A percentile compares a stretch with the other conserved stretches of the same genome.
Conservation (phyloP, 2,113 vertebrate species). For the Ariopsis seemanni region DNA sequence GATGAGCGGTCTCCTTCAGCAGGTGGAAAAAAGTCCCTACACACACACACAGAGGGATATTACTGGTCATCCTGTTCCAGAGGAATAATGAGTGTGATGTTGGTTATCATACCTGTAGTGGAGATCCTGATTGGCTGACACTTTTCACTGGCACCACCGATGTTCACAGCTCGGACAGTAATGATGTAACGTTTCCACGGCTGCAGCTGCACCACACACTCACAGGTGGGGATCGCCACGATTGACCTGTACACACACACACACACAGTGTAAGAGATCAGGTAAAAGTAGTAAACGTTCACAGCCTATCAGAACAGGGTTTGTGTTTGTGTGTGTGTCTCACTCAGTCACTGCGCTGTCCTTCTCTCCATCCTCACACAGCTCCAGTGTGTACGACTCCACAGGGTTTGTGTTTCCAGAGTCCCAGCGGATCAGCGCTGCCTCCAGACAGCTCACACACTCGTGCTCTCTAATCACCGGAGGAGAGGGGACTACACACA, state of each 20-base stretch:
- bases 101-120: conserved; percentile 78
- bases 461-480: conserved; percentile 71
- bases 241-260: conserved; percentile 75
- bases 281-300: background rate
- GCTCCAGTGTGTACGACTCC: conserved; percentile 89
- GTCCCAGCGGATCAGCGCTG: conserved; percentile 88
- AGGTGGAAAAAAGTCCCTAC: conserved; percentile 87
- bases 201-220: conserved; percentile 87
- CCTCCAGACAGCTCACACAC: conserved; percentile 81
- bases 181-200: conserved; percentile 75
- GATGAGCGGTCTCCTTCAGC: conserved; percentile 85
- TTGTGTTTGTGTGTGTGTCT: background rate
- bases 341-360: conserved; percentile 62
- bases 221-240: conserved; percentile 88
- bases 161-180: conserved; percentile 83
- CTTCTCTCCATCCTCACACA: conserved; percentile 67
- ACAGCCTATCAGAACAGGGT: background rate
- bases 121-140: conserved; percentile 75
- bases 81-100: background rate
- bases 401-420: conserved; percentile 88
- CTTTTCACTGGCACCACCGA: conserved; percentile 84
- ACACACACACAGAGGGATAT: background rate
- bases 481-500: conserved; percentile 82
- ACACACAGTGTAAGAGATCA: background rate
- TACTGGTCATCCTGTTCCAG: background rate